Conservation (phyloP, 2,113 vertebrate species). For the Oryctolagus cuniculus region mOryCun1.1 NC_091442.1:38950001-38950500, state of each 20-base stretch:
- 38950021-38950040: slow-evolving; percentile 36
- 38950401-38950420: not conserved
- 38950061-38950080: slow-evolving; percentile 36
- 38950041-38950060: not conserved
- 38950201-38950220: slow-evolving; percentile 34
- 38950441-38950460: not conserved
- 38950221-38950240: slow-evolving; percentile 33
- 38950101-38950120: slow-evolving; percentile 58
- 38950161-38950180: slow-evolving; percentile 37
- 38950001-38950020: slow-evolving; percentile 63
- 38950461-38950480: slow-evolving; percentile 20
- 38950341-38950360: slow-evolving; percentile 39
- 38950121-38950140: slow-evolving; percentile 42
- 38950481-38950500: slow-evolving; percentile 34
- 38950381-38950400: not conserved
- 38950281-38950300: slow-evolving; percentile 62
- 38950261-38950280: slow-evolving; percentile 51
- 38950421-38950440: slow-evolving; percentile 34
- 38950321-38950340: slow-evolving; percentile 12
- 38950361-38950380: slow-evolving; percentile 11
- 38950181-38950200: slow-evolving; percentile 34
- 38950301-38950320: slow-evolving; percentile 3
- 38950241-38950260: slow-evolving; percentile 10
- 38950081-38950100: slow-evolving; percentile 53
- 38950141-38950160: slow-evolving; percentile 7